Percentiles rank a stretch among this genome's conserved stretches.
These are phyloP conservation scores for Osmerus eperlanus DNA, from an alignment of 2,113 vertebrate species.

Conservation along the genomic window DNA sequence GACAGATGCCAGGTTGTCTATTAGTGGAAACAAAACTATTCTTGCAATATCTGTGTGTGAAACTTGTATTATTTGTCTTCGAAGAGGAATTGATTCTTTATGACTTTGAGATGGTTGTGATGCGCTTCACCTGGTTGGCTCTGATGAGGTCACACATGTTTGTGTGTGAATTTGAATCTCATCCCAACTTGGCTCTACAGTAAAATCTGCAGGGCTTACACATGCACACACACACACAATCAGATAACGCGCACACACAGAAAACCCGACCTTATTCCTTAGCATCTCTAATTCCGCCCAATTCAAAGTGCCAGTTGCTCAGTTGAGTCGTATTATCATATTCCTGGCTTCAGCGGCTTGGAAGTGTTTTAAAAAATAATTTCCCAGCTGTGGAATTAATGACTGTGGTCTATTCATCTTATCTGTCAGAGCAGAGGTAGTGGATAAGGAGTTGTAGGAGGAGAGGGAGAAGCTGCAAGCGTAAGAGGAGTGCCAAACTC, in stretches of 20 bases:
- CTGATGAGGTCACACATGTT: constrained; percentile 10
- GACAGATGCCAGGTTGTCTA: too few species aligned
- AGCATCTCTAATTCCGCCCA: constrained; percentile 19
- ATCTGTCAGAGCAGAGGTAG: constrained; percentile 39
- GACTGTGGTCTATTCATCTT: constrained; percentile 42
- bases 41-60: too few species aligned
- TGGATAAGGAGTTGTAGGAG: constrained; percentile 29
- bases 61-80: too few species aligned
- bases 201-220: neutral
- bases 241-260: neutral
- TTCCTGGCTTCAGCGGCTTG: constrained; percentile 22
- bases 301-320: constrained; percentile 20
- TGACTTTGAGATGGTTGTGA: neutral
- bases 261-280: neutral
- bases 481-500: constrained; percentile 37
- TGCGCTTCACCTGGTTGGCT: neutral
- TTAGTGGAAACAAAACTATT: too few species aligned
- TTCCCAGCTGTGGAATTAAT: constrained; percentile 38
- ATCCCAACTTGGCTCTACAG: constrained; percentile 21
- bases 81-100: too few species aligned
- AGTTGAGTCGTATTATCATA: constrained; percentile 28
- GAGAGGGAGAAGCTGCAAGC: constrained; percentile 27
- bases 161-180: constrained; percentile 59
- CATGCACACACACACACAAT: constrained; percentile 8
- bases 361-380: constrained; percentile 15